phyloP scores from a whole-genome alignment of 2,888 invertebrate species.

The Linnaemya vulpina region DNA sequence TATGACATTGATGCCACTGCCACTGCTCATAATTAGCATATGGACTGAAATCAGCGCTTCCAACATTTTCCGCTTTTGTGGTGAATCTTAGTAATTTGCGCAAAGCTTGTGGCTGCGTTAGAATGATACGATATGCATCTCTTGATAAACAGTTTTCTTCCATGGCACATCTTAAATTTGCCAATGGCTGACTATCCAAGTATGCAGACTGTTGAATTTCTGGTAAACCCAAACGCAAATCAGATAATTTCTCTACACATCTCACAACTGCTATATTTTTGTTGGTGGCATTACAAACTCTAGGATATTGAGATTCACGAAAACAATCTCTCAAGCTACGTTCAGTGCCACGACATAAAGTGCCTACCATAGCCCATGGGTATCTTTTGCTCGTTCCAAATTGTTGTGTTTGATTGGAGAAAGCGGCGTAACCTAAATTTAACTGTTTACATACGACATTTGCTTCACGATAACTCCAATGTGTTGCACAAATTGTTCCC shows the following conservation, averaged over 20 bases:
- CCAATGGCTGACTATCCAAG: conserved; percentile 77
- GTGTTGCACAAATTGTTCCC: conserved; percentile 78
- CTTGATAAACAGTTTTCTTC: conserved; percentile 78
- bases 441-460: conserved; percentile 79
- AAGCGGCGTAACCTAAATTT: conserved; percentile 77
- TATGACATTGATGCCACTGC: conserved; percentile 80
- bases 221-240: conserved; percentile 76
- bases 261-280: conserved; percentile 77
- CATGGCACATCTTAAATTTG: conserved; percentile 78
- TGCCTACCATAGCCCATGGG: conserved; percentile 78
- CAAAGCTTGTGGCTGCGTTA: conserved; percentile 74
- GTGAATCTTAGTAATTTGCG: conserved; percentile 78
- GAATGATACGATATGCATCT: conserved; percentile 77
- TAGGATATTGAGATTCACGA: conserved; percentile 76
- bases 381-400: conserved; percentile 73
- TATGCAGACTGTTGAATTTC: conserved; percentile 76
- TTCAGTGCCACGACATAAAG: conserved; percentile 78
- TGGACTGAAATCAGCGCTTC: conserved; percentile 78
- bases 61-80: conserved; percentile 78
- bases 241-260: conserved; percentile 76
- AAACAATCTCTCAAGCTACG: conserved; percentile 74
- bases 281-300: conserved; percentile 73
- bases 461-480: conserved; percentile 78
- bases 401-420: conserved; percentile 75
- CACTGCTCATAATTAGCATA: conserved; percentile 79